Conservation (phyloP, 2,113 vertebrate genomes). For the Hucho hucho region DNA sequence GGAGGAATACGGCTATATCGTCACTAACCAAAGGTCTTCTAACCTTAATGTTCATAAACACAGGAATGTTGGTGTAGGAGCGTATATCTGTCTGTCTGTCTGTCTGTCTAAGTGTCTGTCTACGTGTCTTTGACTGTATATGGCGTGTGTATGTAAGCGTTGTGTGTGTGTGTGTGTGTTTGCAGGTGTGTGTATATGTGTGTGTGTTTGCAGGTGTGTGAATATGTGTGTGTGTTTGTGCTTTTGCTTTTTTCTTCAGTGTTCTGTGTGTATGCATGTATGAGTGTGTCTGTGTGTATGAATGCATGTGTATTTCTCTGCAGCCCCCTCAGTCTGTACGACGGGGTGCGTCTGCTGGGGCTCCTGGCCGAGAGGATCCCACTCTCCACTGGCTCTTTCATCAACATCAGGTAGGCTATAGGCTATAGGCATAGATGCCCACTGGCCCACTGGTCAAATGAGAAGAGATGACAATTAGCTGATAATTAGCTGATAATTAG, state of each 20-base stretch:
- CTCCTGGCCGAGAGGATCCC: slow-evolving; percentile 81
- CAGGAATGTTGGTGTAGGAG: slow-evolving; percentile 3
- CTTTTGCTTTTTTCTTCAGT: too few relatives aligned
- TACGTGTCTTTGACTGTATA: not conserved
- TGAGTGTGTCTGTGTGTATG: slow-evolving; percentile 20
- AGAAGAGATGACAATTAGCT: too few relatives aligned
- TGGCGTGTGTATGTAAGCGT: not conserved
- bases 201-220: too few relatives aligned
- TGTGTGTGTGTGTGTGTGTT: not conserved
- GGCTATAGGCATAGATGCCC: slow-evolving; percentile 1
- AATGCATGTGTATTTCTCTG: slow-evolving; percentile 39
- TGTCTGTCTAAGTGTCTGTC: not conserved
- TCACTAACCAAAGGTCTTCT: slow-evolving; percentile 85
- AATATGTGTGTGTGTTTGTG: too few relatives aligned
- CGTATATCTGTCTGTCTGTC: not conserved
- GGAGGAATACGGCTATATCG: slow-evolving; percentile 84
- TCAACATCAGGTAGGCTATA: slow-evolving; percentile 87
- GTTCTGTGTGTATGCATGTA: not conserved
- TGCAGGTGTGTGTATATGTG: too few relatives aligned
- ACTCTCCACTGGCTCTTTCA: slow-evolving; percentile 79
- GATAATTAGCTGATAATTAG: too few relatives aligned
- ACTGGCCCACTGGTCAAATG: too few relatives aligned
- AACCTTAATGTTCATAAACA: not conserved
- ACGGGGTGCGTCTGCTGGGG: slow-evolving; percentile 81
- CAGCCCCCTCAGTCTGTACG: slow-evolving; percentile 83